phyloP scores from a whole-genome alignment of 2,888 invertebrate species.

The Laothoe populi region DNA sequence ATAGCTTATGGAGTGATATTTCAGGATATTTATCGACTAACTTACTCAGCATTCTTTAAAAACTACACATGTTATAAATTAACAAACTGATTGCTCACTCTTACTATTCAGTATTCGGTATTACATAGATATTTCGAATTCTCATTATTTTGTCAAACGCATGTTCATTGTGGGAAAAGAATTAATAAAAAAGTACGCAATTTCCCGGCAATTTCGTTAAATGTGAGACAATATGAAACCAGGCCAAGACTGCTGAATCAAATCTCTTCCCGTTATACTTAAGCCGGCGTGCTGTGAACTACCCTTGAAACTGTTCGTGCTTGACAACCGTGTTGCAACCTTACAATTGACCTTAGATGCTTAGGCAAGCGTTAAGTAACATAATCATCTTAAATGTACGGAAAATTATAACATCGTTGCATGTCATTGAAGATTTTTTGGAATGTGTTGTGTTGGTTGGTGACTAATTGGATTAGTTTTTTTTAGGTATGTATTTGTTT shows the following conservation, averaged over 20 bases:
- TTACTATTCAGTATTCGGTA: no score
- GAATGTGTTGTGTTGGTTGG: not conserved
- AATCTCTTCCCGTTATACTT: slow-evolving; percentile 23
- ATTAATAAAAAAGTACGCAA: not conserved
- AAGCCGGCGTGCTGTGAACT: slow-evolving; percentile 2
- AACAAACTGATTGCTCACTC: no score
- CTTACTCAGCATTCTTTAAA: no score
- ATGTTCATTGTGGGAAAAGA: not conserved
- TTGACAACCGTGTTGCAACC: slow-evolving; percentile 21
- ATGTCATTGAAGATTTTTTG: not conserved
- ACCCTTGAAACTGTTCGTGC: slow-evolving; percentile 28
- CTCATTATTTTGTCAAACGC: no score
- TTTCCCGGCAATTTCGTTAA: slow-evolving; percentile 8
- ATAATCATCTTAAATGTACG: slow-evolving; percentile 19
- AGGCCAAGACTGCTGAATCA: not conserved
- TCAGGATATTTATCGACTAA: no score
- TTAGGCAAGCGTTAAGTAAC: slow-evolving; percentile 27
- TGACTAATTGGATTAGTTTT: not conserved
- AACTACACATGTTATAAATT: no score
- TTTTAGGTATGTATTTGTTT: not conserved
- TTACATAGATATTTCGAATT: no score
- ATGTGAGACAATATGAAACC: slow-evolving; percentile 19
- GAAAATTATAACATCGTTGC: not conserved
- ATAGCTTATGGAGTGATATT: no score
- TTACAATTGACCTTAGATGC: slow-evolving; percentile 27